Percentiles rank a stretch among this genome's conserved stretches.
These are phyloP conservation scores for Aldabrachelys gigantea DNA, from an alignment of 2,113 vertebrate species.

Conservation along the genomic window DNA sequence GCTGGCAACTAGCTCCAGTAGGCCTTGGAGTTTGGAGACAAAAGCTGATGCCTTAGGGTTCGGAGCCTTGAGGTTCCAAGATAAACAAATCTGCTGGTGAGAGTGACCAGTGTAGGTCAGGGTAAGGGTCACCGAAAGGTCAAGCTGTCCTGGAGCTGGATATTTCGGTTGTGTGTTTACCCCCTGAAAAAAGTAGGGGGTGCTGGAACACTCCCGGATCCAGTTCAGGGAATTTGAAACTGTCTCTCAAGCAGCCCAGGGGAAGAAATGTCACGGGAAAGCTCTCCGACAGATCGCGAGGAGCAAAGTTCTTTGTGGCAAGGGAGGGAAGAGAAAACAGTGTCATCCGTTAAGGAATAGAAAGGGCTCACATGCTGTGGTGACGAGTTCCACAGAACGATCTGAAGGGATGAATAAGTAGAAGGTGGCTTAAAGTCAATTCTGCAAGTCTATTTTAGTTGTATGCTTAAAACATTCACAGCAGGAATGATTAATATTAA, in stretches of 20 bases:
- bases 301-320: not conserved
- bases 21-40: slow-evolving; percentile 63
- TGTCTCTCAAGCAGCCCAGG: not conserved
- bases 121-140: slow-evolving; percentile 88
- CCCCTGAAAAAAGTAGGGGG: slow-evolving; percentile 63
- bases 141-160: slow-evolving; percentile 84
- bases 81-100: slow-evolving; percentile 87
- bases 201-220: not conserved
- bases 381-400: not conserved
- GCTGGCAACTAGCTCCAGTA: slow-evolving; percentile 43
- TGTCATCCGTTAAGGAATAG: not conserved
- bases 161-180: slow-evolving; percentile 84
- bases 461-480: not conserved
- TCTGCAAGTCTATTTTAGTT: not conserved
- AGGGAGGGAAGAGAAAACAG: not conserved
- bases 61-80: slow-evolving; percentile 76
- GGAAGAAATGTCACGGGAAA: not conserved
- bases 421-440: not conserved
- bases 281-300: fast-evolving
- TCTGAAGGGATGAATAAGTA: not conserved
- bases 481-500: not conserved
- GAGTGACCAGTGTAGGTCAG: slow-evolving; percentile 87
- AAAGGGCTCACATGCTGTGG: not conserved
- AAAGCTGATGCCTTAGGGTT: slow-evolving; percentile 50
- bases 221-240: not conserved